These are phyloP conservation scores for Ditylenchus weischeri DNA, from an alignment of 2,888 invertebrate species.

Conservation along the genomic window DNA sequence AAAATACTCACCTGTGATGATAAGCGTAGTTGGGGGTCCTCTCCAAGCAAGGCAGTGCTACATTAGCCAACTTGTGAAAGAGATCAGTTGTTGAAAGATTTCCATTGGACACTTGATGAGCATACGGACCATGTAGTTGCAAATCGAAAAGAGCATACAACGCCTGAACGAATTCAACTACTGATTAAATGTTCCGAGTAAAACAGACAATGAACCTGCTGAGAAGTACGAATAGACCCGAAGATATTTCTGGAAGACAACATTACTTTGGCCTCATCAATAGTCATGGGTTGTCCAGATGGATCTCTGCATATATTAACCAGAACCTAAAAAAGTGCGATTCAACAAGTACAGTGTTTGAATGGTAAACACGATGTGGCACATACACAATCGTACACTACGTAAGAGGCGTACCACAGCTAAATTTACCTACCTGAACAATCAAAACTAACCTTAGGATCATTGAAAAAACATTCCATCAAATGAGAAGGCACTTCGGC, in stretches of 20 bases:
- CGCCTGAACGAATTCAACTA: constrained; percentile 62
- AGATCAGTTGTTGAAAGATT: constrained; percentile 43
- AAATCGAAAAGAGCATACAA: constrained; percentile 55
- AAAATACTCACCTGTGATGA: constrained; percentile 42
- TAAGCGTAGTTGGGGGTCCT: constrained; percentile 41
- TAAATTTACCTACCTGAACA: neutral
- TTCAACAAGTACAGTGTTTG: neutral
- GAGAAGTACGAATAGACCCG: constrained; percentile 58
- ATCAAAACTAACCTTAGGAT: constrained; percentile 60
- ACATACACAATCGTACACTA: too few species aligned
- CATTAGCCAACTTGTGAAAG: constrained; percentile 37
- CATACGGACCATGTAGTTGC: constrained; percentile 48
- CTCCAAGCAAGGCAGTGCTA: constrained; percentile 46
- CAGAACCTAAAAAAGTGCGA: constrained; percentile 16
- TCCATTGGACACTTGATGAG: constrained; percentile 37
- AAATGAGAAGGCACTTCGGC: constrained; percentile 96
- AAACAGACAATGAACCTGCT: constrained; percentile 36
- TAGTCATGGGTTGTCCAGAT: constrained; percentile 68
- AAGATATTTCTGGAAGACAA: constrained; percentile 83
- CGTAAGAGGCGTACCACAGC: too few species aligned
- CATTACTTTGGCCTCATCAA: constrained; percentile 74
- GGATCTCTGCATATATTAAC: constrained; percentile 21
- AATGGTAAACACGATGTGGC: too few species aligned
- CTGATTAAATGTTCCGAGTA: neutral
- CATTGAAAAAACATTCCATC: constrained; percentile 93